Conservation (phyloP, 64 coral and sea anemone species). For the Actinia equina region DNA sequence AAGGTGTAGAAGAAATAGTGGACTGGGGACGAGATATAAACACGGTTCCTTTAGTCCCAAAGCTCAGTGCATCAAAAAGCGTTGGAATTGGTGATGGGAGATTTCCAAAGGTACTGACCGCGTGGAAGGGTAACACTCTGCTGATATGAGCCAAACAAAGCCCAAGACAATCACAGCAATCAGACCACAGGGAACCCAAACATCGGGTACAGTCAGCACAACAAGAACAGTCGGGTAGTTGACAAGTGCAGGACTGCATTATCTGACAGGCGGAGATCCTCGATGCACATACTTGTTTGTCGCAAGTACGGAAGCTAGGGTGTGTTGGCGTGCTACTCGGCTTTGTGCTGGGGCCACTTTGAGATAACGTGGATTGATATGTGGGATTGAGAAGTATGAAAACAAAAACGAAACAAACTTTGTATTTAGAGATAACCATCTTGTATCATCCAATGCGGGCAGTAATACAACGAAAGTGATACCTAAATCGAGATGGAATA, state of each 20-base stretch:
- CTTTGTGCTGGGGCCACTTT: not conserved
- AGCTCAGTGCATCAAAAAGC: conserved; percentile 38
- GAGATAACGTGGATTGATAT: not conserved
- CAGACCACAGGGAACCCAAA: conserved; percentile 34
- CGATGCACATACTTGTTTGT: conserved; percentile 20
- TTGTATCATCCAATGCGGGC: not conserved
- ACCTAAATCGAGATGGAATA: not conserved
- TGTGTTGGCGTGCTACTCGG: not conserved
- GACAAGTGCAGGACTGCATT: conserved; percentile 38
- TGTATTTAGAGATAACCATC: not conserved
- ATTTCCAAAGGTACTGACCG: conserved; percentile 28
- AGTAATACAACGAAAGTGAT: not conserved
- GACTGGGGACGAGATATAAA: conserved; percentile 23
- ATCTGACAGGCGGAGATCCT: conserved; percentile 46
- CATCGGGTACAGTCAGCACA: conserved; percentile 51
- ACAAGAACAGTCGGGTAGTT: conserved; percentile 22
- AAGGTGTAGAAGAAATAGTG: not conserved
- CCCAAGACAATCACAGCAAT: conserved; percentile 51
- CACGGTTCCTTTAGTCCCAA: not conserved
- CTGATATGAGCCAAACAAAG: conserved; percentile 17
- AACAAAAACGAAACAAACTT: not conserved
- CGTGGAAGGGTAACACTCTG: not conserved
- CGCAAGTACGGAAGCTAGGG: conserved; percentile 27
- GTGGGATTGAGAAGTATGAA: not conserved
- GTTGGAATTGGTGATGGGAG: conserved; percentile 32